These are phyloP conservation scores for Drosophila rubida DNA, from an alignment of 2,888 invertebrate genomes.

Conservation along the genomic window DNA sequence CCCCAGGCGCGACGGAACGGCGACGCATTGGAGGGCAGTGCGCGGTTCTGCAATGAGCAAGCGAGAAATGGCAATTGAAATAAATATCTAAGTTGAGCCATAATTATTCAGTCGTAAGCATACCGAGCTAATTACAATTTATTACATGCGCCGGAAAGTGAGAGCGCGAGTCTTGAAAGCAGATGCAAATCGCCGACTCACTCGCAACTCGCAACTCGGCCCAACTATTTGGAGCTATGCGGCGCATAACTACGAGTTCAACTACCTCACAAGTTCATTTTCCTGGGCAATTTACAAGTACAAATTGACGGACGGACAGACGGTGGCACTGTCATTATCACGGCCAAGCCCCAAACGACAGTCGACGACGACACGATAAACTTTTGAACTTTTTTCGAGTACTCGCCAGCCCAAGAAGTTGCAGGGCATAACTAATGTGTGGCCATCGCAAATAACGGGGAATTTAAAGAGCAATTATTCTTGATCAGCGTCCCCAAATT, in stretches of 20 bases:
- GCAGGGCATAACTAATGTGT: not conserved
- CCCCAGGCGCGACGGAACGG: slow-evolving; percentile 86
- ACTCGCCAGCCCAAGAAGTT: not conserved
- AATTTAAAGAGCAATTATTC: too few relatives aligned
- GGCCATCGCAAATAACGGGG: not conserved
- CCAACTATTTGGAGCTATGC: not conserved
- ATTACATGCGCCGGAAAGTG: not conserved
- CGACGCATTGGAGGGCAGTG: slow-evolving; percentile 83
- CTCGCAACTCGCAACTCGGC: not conserved
- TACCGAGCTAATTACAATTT: not conserved
- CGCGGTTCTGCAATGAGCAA: slow-evolving; percentile 84
- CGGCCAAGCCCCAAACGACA: slow-evolving; percentile 68
- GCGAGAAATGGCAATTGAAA: not conserved
- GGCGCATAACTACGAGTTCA: slow-evolving; percentile 37
- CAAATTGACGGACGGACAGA: slow-evolving; percentile 55
- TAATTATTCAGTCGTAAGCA: not conserved
- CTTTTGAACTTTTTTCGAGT: slow-evolving; percentile 69
- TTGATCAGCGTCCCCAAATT: too few relatives aligned
- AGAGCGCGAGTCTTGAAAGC: too few relatives aligned
- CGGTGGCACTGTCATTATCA: slow-evolving; percentile 65
- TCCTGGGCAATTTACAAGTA: slow-evolving; percentile 66
- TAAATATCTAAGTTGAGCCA: not conserved
- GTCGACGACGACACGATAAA: slow-evolving; percentile 61
- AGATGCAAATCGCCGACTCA: not conserved
- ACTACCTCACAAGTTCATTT: slow-evolving; percentile 45